These are phyloP conservation scores for Sebastes hubbsi DNA, from an alignment of 2,797 vertebrate genomes.

Conservation along the genomic window DNA sequence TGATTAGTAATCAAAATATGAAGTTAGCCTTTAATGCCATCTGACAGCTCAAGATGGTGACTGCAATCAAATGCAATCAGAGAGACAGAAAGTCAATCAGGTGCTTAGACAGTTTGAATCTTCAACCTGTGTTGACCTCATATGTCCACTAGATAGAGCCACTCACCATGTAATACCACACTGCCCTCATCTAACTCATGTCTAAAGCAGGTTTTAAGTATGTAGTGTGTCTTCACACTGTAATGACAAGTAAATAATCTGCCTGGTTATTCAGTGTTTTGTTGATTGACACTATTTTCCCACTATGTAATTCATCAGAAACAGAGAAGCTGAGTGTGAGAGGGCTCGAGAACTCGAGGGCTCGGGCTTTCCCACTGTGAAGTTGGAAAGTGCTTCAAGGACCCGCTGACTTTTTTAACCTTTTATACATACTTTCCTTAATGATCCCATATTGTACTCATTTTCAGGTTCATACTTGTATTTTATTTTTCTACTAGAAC, in stretches of 20 bases:
- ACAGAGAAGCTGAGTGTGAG: neutral
- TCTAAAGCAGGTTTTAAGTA: neutral
- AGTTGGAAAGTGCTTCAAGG: neutral
- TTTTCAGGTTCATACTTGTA: too few relatives aligned
- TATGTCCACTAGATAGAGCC: constrained; percentile 48
- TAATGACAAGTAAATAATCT: neutral
- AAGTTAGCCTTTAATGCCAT: neutral
- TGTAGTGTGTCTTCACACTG: neutral
- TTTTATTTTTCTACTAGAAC: too few relatives aligned
- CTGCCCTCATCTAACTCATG: neutral
- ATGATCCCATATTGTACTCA: too few relatives aligned
- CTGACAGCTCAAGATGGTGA: neutral
- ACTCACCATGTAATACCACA: neutral
- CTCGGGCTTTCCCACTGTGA: neutral
- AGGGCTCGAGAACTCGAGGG: neutral
- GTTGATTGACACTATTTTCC: neutral
- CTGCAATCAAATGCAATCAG: neutral
- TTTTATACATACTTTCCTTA: neutral
- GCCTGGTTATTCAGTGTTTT: neutral
- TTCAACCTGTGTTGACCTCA: neutral
- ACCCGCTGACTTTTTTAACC: neutral
- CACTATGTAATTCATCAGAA: neutral
- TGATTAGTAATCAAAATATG: neutral
- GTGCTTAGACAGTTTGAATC: neutral
- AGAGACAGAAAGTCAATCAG: neutral